Evolutionary conservation across 1,140 invertebrate species (phyloP).

Genomic region (Pararge aegeria): DNA sequence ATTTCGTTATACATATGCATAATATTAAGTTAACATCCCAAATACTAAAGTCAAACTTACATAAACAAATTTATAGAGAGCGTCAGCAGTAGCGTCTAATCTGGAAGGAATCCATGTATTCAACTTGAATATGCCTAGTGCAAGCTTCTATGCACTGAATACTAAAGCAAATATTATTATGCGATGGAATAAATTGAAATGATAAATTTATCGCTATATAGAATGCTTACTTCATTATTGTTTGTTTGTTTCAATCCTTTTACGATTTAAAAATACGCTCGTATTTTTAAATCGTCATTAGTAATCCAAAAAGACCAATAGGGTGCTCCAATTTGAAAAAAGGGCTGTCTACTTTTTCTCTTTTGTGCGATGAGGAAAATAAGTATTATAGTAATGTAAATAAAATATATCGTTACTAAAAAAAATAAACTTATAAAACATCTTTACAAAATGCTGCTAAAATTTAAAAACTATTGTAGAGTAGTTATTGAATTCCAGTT

Average conservation of each 20-base stretch:
- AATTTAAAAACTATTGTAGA: no score
- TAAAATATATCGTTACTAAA: no score
- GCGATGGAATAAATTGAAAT: conserved; percentile 17
- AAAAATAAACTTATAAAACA: no score
- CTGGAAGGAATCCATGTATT: conserved; percentile 31
- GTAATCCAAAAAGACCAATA: no score
- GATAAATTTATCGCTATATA: conserved; percentile 5
- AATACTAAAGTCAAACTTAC: conserved; percentile 2
- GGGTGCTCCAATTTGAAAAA: no score
- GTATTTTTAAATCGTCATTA: no score
- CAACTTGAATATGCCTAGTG: conserved; percentile 25
- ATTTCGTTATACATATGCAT: not conserved
- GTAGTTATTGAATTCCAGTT: no score
- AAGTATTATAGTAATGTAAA: no score
- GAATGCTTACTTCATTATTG: not conserved
- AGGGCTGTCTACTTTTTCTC: no score
- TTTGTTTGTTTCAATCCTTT: not conserved
- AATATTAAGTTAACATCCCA: not conserved
- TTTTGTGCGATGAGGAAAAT: no score
- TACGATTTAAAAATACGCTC: no score
- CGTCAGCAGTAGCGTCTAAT: conserved; percentile 27
- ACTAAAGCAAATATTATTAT: conserved; percentile 27
- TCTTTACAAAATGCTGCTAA: no score
- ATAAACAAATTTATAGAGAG: conserved; percentile 21
- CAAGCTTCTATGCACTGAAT: conserved; percentile 28